Evolutionary conservation across 2,888 invertebrate genomes (phyloP).

Genomic region (Cotesia congregata): DNA sequence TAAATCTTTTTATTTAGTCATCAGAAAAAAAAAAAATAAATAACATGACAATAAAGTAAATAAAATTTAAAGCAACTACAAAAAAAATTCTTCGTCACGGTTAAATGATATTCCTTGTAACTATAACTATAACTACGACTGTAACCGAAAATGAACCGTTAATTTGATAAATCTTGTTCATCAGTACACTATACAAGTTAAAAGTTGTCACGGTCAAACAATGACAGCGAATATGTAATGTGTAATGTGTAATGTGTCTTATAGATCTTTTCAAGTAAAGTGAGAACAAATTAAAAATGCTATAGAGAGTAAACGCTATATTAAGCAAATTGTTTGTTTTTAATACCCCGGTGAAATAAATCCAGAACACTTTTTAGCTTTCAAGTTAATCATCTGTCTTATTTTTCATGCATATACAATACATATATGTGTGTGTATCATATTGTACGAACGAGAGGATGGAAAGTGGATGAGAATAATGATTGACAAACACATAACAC

Average conservation of each 20-base stretch:
- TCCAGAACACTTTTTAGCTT: neutral
- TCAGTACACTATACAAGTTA: neutral
- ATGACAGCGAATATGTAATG: neutral
- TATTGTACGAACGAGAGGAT: neutral
- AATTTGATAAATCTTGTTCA: constrained; percentile 1
- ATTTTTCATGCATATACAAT: neutral
- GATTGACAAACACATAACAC: constrained; percentile 4
- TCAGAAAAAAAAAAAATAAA: neutral
- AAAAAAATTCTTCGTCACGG: neutral
- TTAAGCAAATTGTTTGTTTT: constrained; percentile 1
- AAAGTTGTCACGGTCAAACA: neutral
- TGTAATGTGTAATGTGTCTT: neutral
- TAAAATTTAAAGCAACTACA: neutral
- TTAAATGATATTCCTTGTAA: neutral
- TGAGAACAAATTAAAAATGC: neutral
- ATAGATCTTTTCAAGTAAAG: neutral
- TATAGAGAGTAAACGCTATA: constrained; percentile 30
- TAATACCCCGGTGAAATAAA: neutral
- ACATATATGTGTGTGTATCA: neutral
- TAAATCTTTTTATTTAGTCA: neutral
- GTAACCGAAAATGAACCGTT: neutral
- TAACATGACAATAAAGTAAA: neutral
- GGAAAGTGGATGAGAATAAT: neutral
- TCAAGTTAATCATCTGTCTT: neutral
- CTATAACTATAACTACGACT: neutral